Conservation (phyloP, 2,888 invertebrate genomes). For the Octodonta nipae region DNA sequence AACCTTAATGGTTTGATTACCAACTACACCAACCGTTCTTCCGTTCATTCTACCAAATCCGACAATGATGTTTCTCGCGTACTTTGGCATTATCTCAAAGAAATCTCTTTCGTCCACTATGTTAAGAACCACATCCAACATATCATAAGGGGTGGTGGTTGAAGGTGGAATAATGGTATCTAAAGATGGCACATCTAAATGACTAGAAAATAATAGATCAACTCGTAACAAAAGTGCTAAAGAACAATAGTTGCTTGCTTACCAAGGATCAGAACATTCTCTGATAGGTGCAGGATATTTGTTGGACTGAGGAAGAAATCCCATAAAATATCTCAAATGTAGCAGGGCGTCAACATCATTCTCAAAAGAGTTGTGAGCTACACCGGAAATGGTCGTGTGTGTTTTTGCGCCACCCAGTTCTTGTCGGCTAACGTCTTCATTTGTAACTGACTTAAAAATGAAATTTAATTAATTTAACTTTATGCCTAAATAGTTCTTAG, state of each 20-base stretch:
- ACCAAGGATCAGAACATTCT: slow-evolving; percentile 44
- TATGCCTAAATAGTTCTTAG: background rate
- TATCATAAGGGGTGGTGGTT: slow-evolving; percentile 49
- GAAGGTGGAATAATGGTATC: slow-evolving; percentile 51
- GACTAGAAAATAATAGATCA: too few species aligned
- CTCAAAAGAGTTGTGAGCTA: slow-evolving; percentile 50
- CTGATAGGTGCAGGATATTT: slow-evolving; percentile 40
- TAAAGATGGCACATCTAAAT: slow-evolving; percentile 44
- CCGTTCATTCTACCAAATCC: slow-evolving; percentile 54
- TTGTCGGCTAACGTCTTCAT: slow-evolving; percentile 54
- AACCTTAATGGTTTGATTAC: slow-evolving; percentile 45
- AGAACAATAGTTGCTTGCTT: slow-evolving; percentile 10
- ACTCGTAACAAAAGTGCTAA: background rate
- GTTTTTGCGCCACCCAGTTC: slow-evolving; percentile 52
- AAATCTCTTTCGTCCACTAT: slow-evolving; percentile 50
- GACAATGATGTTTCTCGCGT: slow-evolving; percentile 49
- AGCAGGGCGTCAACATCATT: slow-evolving; percentile 53
- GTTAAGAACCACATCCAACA: slow-evolving; percentile 44
- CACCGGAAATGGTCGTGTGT: slow-evolving; percentile 48
- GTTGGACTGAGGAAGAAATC: slow-evolving; percentile 47
- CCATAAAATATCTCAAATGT: slow-evolving; percentile 44
- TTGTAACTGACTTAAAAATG: slow-evolving; percentile 43
- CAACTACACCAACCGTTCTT: slow-evolving; percentile 52
- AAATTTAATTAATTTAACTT: background rate
- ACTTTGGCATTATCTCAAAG: slow-evolving; percentile 53